phyloP scores from a whole-genome alignment of 2,888 invertebrate species.

The Linnaemya vulpina region DNA sequence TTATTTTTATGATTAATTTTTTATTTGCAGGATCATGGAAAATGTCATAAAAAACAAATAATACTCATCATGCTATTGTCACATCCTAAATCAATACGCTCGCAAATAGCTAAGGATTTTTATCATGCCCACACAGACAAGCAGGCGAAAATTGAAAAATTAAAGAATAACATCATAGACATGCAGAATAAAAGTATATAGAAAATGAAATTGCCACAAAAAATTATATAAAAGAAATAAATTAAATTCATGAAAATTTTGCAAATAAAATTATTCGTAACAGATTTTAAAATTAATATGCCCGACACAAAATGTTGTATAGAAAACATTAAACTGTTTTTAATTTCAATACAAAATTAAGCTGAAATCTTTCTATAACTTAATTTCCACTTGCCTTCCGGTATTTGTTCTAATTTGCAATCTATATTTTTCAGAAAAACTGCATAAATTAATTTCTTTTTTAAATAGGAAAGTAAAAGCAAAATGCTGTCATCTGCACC shows the following conservation, averaged over 20 bases:
- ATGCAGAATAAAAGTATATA: not conserved
- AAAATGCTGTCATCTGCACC: not conserved
- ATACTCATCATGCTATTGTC: constrained; percentile 24
- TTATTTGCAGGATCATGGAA: not conserved
- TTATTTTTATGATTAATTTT: constrained; percentile 18
- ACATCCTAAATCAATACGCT: constrained; percentile 44
- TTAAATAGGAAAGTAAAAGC: constrained; percentile 34
- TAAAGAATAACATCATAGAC: not conserved
- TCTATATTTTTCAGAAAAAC: constrained; percentile 18
- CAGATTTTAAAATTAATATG: too few species aligned
- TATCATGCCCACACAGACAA: not conserved
- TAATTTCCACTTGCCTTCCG: not conserved
- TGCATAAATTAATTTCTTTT: not conserved
- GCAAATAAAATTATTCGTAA: not conserved
- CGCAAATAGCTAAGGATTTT: constrained; percentile 17
- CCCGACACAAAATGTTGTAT: too few species aligned
- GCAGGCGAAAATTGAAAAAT: not conserved
- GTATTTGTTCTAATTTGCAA: not conserved
- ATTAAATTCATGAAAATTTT: not conserved
- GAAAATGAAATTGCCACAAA: not conserved
- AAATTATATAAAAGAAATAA: too few species aligned
- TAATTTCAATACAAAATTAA: too few species aligned
- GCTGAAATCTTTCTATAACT: too few species aligned
- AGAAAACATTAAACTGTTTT: too few species aligned
- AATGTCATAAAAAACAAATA: constrained; percentile 19